Percentiles rank a stretch among this genome's conserved stretches.
Conservation (phyloP, 2,113 vertebrate genomes). For the Apodemus sylvaticus region DNA sequence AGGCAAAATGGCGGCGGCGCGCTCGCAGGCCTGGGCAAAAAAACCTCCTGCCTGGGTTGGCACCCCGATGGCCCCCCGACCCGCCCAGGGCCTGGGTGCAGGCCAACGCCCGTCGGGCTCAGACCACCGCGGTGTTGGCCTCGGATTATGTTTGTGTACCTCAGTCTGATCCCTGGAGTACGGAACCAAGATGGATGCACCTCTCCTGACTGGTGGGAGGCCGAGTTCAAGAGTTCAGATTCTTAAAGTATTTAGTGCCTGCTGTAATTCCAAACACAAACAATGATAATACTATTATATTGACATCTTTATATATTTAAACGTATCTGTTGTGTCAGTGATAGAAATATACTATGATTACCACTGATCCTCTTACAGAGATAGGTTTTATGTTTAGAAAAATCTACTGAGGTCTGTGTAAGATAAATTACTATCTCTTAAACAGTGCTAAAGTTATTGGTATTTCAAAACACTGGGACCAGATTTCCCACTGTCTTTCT, state of each 20-base stretch:
- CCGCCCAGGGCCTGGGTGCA: too few relatives aligned
- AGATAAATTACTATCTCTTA: background rate
- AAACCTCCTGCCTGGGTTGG: too few relatives aligned
- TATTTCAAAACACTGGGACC: background rate
- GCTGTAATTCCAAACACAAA: background rate
- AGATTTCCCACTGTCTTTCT: background rate
- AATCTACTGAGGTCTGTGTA: background rate
- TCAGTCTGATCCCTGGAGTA: too few relatives aligned
- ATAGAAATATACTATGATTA: background rate
- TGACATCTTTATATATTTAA: background rate
- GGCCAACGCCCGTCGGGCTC: too few relatives aligned
- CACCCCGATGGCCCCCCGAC: too few relatives aligned
- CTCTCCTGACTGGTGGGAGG: too few relatives aligned
- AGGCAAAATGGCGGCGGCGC: too few relatives aligned
- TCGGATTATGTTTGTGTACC: too few relatives aligned
- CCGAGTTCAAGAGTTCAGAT: background rate
- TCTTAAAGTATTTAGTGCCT: background rate
- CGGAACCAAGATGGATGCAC: too few relatives aligned
- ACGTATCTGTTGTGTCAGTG: background rate
- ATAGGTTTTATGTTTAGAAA: background rate
- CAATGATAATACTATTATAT: too few relatives aligned
- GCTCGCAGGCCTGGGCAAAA: too few relatives aligned
- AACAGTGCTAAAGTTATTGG: background rate
- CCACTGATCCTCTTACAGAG: background rate
- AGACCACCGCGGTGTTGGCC: too few relatives aligned